Conservation (phyloP, 2,888 invertebrate species). For the Athalia cordata region DNA sequence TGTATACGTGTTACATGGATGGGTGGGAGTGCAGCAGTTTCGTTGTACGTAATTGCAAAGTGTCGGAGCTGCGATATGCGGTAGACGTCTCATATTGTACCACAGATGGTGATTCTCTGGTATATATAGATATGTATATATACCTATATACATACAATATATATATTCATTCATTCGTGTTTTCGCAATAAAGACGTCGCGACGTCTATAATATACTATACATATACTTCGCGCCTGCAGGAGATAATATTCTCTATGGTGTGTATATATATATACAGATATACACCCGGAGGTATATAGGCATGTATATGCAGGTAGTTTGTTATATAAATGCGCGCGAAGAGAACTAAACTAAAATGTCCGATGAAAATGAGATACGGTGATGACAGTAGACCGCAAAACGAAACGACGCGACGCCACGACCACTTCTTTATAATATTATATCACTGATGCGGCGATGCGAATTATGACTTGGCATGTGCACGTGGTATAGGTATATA, state of each 20-base stretch:
- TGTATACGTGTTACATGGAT: not conserved
- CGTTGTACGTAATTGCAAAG: conserved; percentile 44
- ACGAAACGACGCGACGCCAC: conserved; percentile 59
- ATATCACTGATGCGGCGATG: too few species aligned
- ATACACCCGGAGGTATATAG: not conserved
- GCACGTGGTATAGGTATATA: too few species aligned
- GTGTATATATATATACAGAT: not conserved
- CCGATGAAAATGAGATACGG: conserved; percentile 65
- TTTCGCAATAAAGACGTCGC: too few species aligned
- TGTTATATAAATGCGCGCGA: too few species aligned
- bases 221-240: too few species aligned
- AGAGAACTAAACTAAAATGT: not conserved
- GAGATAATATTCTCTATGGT: too few species aligned
- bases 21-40: not conserved
- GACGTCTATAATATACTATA: too few species aligned
- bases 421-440: conserved; percentile 53
- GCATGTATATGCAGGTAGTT: not conserved
- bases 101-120: conserved; percentile 37
- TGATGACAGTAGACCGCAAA: conserved; percentile 72
- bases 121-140: not conserved
- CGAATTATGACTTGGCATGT: too few species aligned
- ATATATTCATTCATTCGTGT: too few species aligned
- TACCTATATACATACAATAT: too few species aligned
- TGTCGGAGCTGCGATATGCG: conserved; percentile 45
- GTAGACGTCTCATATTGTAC: conserved; percentile 28